Conservation (phyloP, 2,113 vertebrate genomes). For the Nyctibius bracteatus region DNA sequence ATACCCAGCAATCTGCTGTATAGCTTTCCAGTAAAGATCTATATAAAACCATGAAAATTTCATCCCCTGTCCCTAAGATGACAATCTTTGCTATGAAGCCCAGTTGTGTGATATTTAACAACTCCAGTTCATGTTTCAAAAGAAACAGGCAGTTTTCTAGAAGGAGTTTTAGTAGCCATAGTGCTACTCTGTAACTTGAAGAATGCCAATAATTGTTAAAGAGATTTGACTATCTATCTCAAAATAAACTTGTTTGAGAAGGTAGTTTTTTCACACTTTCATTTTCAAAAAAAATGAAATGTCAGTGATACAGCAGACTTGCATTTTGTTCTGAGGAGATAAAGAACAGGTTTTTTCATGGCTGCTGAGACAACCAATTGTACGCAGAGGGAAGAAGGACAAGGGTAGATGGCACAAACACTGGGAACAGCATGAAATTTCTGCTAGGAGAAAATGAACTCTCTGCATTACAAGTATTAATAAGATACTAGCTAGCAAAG, state of each 20-base stretch:
- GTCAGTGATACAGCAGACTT: neutral
- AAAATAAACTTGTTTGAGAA: neutral
- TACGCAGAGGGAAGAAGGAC: neutral
- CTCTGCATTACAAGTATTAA: neutral
- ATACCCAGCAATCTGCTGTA: neutral
- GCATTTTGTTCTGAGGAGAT: slow-evolving; percentile 27
- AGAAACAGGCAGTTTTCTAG: neutral
- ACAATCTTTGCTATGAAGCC: neutral
- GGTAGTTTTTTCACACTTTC: neutral
- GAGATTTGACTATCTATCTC: neutral
- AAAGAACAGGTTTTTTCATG: neutral
- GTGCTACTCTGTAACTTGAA: neutral
- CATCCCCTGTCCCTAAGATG: neutral
- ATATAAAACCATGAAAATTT: neutral
- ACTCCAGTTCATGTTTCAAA: neutral
- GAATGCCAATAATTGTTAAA: neutral
- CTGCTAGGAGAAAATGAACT: neutral
- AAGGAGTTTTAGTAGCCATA: neutral
- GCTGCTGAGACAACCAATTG: neutral
- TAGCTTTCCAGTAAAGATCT: neutral
- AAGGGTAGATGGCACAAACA: neutral
- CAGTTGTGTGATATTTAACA: neutral
- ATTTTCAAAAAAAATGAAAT: slow-evolving; percentile 18
- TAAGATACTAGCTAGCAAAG: neutral
- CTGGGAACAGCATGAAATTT: neutral